These are phyloP conservation scores for Aurelia coerulea DNA, from an alignment of 30 jellyfish, hydroid and myxozoan species.

Conservation along the genomic window DNA sequence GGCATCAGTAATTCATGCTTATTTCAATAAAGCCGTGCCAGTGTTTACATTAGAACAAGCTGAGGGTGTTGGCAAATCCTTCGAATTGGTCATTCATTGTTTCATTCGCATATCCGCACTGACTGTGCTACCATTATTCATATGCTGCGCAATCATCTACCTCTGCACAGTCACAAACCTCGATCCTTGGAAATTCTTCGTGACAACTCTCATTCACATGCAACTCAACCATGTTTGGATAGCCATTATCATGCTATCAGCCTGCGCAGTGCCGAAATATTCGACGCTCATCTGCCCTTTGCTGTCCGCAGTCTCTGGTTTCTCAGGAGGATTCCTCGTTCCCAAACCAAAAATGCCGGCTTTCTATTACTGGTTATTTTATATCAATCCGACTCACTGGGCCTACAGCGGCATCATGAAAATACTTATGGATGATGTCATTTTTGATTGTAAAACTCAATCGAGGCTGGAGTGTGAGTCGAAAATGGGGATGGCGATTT, in stretches of 20 bases:
- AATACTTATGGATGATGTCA: constrained; percentile 57
- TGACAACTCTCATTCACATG: constrained; percentile 81
- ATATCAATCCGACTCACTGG: constrained; percentile 97
- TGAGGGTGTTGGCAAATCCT: constrained; percentile 89
- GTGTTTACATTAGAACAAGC: constrained; percentile 86
- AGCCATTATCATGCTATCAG: constrained; percentile 70
- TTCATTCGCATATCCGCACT: constrained; percentile 80
- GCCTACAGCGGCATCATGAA: constrained; percentile 82
- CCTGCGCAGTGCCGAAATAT: constrained; percentile 67
- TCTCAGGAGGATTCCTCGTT: constrained; percentile 94
- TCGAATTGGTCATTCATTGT: constrained; percentile 75
- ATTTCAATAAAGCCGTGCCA: constrained; percentile 72
- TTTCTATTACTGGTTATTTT: constrained; percentile 86
- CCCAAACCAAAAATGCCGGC: constrained; percentile 96
- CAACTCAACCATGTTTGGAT: constrained; percentile 90
- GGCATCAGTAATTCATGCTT: constrained; percentile 91
- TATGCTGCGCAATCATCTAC: constrained; percentile 70
- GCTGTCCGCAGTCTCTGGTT: constrained; percentile 93
- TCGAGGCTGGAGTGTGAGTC: constrained; percentile 79
- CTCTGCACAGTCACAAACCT: constrained; percentile 74
- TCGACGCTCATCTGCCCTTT: constrained; percentile 88
- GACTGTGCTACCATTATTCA: constrained; percentile 69
- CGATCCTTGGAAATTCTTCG: constrained; percentile 65
- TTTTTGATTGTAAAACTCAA: constrained; percentile 55
- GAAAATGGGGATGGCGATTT: constrained; percentile 60